Evolutionary conservation across 2,797 vertebrate species (phyloP).

Genomic region (Sarcophilus harrisii): DNA sequence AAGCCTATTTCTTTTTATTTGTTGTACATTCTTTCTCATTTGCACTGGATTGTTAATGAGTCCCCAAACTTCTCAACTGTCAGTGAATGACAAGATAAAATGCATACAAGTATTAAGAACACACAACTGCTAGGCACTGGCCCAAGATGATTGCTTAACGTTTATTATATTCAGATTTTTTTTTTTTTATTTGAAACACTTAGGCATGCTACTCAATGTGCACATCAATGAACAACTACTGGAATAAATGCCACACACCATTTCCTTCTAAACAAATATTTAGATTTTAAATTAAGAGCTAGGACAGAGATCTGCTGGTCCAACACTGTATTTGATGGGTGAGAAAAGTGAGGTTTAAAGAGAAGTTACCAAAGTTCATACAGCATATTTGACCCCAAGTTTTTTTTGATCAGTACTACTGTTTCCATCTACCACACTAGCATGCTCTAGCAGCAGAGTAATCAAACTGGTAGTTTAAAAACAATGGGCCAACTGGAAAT

Average conservation of each 20-base stretch:
- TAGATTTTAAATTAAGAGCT: not conserved
- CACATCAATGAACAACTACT: not conserved
- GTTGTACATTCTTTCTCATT: not conserved
- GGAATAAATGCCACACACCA: not conserved
- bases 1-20: not conserved
- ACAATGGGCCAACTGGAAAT: not conserved
- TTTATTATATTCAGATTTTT: not conserved
- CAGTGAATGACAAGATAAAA: not conserved
- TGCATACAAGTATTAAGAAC: not conserved
- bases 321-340: not conserved
- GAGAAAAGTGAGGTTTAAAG: not conserved
- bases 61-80: not conserved
- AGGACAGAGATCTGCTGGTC: not conserved
- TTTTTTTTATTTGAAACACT: not conserved
- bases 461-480: not conserved
- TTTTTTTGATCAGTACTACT: not conserved
- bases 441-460: not conserved
- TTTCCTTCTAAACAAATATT: not conserved
- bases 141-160: not conserved
- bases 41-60: not conserved
- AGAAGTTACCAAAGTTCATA: not conserved
- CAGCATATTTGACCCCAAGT: not conserved
- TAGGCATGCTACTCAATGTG: not conserved
- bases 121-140: not conserved
- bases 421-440: not conserved